These are phyloP conservation scores for Parnassius mnemosyne DNA, from an alignment of 2,888 invertebrate species.

Conservation along the genomic window DNA sequence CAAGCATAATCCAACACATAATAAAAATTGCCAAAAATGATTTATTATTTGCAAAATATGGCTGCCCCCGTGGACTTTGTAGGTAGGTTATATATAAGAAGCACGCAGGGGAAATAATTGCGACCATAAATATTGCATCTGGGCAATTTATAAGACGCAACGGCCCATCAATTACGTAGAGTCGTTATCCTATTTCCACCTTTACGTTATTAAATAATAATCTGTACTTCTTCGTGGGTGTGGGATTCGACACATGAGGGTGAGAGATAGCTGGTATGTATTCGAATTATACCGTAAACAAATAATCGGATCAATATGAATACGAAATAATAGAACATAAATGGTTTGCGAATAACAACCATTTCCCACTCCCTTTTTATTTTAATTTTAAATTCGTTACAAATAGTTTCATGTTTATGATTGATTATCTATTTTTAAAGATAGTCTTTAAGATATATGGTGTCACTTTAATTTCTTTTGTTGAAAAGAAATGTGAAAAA, in stretches of 20 bases:
- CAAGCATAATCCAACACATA: no score
- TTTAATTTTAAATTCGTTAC: background rate
- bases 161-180: constrained; percentile 57
- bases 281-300: constrained; percentile 8
- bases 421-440: no score
- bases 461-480: no score
- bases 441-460: no score
- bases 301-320: constrained; percentile 16
- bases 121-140: constrained; percentile 62
- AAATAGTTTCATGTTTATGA: background rate
- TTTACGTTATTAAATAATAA: constrained; percentile 39
- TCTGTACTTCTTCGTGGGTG: constrained; percentile 40
- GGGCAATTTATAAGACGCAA: constrained; percentile 57
- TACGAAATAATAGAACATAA: background rate
- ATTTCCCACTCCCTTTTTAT: background rate
- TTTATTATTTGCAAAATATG: constrained; percentile 11
- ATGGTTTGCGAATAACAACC: no score
- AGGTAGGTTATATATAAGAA: constrained; percentile 25
- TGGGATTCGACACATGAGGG: constrained; percentile 26
- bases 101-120: constrained; percentile 56
- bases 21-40: constrained; percentile 1
- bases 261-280: constrained; percentile 14
- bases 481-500: no score
- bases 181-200: constrained; percentile 57
- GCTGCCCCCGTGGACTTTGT: constrained; percentile 3